Evolutionary conservation across 2,113 vertebrate genomes (phyloP).

Genomic region (Puffinus mauretanicus): DNA sequence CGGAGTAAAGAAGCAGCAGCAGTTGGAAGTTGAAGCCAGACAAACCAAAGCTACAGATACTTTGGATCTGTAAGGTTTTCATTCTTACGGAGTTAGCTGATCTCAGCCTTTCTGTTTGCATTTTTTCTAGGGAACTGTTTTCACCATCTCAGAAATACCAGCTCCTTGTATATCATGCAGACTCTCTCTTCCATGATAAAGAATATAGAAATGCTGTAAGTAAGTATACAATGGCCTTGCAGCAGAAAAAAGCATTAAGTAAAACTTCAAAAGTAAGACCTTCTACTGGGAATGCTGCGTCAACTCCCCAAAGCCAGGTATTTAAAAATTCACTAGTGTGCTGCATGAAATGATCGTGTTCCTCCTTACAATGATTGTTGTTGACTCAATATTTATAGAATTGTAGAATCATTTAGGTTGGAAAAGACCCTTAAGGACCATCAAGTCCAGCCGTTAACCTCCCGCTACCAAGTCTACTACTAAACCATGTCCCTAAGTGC

Average conservation of each 20-base stretch:
- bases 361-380: neutral
- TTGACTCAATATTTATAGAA: neutral
- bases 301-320: conserved; percentile 92
- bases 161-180: conserved; percentile 94
- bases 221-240: conserved; percentile 96
- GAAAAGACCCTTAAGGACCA: no score
- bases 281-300: conserved; percentile 86
- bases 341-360: neutral
- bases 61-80: neutral
- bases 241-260: conserved; percentile 96
- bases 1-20: neutral
- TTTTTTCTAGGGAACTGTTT: conserved; percentile 85
- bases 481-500: no score
- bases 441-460: no score
- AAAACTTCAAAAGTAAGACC: conserved; percentile 98
- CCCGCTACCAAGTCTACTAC: no score
- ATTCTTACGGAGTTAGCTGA: neutral
- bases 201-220: conserved; percentile 97
- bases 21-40: neutral
- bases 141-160: conserved; percentile 97
- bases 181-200: conserved; percentile 97
- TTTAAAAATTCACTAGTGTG: neutral
- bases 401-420: no score
- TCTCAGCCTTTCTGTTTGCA: neutral
- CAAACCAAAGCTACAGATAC: neutral